Conservation (phyloP, 2,888 invertebrate genomes). For the Drosophila neonasuta region DNA sequence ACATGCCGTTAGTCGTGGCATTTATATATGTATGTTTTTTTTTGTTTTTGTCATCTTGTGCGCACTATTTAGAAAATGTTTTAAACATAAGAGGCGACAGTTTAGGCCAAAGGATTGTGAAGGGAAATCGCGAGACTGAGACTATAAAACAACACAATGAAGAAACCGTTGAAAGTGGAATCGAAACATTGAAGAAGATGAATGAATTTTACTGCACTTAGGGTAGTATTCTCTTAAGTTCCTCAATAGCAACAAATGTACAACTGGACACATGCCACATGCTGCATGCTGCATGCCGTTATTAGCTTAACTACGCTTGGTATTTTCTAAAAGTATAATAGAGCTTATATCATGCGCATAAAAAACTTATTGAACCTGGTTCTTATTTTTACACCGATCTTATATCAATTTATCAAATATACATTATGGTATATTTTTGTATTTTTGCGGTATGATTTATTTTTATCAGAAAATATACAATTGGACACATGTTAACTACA, state of each 20-base stretch:
- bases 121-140: not conserved
- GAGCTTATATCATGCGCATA: not conserved
- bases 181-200: conserved; percentile 52
- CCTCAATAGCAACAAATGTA: conserved; percentile 25
- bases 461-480: too few species aligned
- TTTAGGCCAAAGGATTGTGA: conserved; percentile 38
- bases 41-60: conserved; percentile 23
- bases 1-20: conserved; percentile 63
- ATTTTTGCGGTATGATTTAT: too few species aligned
- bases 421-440: too few species aligned
- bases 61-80: conserved; percentile 59
- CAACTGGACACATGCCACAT: conserved; percentile 26
- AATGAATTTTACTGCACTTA: conserved; percentile 41
- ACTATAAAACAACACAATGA: conserved; percentile 18
- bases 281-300: too few species aligned
- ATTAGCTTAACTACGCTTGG: not conserved
- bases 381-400: too few species aligned
- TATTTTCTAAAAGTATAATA: not conserved
- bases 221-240: conserved; percentile 15
- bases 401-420: too few species aligned
- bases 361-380: not conserved
- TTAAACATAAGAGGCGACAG: conserved; percentile 66
- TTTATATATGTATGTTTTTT: conserved; percentile 29
- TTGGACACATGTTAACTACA: too few species aligned
- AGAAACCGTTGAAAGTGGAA: conserved; percentile 53